Base-by-base conservation (phyloP, 2,888 invertebrate species). In the Spilarctia lutea region DNA sequence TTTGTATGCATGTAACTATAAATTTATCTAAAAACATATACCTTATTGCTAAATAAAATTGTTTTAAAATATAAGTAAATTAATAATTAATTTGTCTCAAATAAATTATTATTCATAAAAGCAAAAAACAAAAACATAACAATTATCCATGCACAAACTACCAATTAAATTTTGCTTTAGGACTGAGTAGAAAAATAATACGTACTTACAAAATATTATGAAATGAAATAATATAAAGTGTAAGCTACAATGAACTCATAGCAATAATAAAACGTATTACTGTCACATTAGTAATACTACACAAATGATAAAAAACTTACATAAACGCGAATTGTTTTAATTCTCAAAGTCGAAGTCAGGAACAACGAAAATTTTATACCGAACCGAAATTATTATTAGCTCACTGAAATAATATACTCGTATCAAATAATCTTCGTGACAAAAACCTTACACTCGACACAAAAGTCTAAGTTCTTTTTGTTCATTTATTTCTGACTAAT, bases 371-470 rank as follows among this genome's bases (percentile, higher is more conserved):
- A 30, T 13, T 45, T 45, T 39, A 42, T 45, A 60, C 67, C 42
- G 42, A 42, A 42, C 20, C 56, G 35, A 74, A 69, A 48, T 74
- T 73, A 73, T 63, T 45, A 52, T 52, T 73, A 69, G 68, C 45
- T 63, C 45, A 63, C 35, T 52, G 68, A 68, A 33, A 60, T 10
- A n/a, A n/a, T n/a, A n/a, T n/a, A n/a, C n/a, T n/a, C n/a, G n/a
- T n/a, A 68, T 73, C 33, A 73, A 35, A 45, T 24, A 3, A 66
- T 33, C 66, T 72, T 16, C 27, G 33, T 67, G n/a, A 33, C 63
- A 65, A 39, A 30, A 69, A 65, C 48, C 63, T 65, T 65, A 48
- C 33, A 63, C 60, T 60, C 67, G 45, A 60, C 30, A 65, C 67
- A 71, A 45, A 63, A 20, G 52, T 48, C 20, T 10, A 33, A 71